Conservation (phyloP, 2,113 vertebrate genomes). For the Hydrochoerus hydrochaeris region DNA sequence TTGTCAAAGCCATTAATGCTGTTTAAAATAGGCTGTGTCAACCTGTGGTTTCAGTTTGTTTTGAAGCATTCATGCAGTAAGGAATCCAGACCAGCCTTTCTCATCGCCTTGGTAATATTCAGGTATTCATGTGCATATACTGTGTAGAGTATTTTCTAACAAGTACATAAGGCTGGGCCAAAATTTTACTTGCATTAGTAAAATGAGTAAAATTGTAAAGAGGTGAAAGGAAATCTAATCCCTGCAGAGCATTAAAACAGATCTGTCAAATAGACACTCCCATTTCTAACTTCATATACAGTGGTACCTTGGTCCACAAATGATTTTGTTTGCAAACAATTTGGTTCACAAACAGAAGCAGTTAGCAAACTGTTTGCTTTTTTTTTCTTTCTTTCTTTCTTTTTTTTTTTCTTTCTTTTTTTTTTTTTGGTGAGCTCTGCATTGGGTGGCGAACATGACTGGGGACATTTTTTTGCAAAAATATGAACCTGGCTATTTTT, state of each 20-base stretch:
- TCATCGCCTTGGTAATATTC: conserved; percentile 75
- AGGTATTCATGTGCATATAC: conserved; percentile 52
- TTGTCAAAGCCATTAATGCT: conserved; percentile 77
- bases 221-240: background rate
- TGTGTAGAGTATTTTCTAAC: conserved; percentile 10
- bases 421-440: background rate
- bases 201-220: background rate
- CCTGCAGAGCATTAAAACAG: background rate
- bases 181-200: background rate
- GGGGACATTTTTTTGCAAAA: background rate
- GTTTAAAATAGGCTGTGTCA: conserved; percentile 81
- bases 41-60: conserved; percentile 79
- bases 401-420: background rate
- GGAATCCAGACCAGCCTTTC: conserved; percentile 71
- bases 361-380: background rate
- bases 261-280: background rate
- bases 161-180: background rate
- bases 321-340: background rate
- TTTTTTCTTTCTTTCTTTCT: background rate
- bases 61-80: conserved; percentile 77
- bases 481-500: background rate
- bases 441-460: background rate
- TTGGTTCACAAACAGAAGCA: background rate
- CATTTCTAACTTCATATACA: background rate
- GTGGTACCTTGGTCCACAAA: background rate